Conservation (phyloP, 2,888 invertebrate genomes). For the Catocala fraxini region DNA sequence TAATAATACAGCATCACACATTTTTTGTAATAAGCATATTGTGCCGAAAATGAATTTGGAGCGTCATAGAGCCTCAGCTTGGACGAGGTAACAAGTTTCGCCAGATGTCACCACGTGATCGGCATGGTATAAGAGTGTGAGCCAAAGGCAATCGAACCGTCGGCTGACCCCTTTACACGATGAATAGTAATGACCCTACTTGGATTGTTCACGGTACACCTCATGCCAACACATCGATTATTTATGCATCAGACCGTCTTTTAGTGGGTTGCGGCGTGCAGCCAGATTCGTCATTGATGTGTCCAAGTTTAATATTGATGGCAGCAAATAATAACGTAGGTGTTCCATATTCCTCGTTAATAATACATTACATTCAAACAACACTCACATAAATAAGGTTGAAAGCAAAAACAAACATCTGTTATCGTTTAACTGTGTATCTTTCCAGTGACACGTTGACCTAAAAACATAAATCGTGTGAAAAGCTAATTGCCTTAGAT, state of each 20-base stretch:
- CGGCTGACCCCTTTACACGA: conserved; percentile 74
- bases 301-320: conserved; percentile 27
- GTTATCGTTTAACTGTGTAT: too few species aligned
- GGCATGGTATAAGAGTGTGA: conserved; percentile 44
- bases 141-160: conserved; percentile 69
- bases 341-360: conserved; percentile 2
- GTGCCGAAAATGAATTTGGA: conserved; percentile 21
- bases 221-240: conserved; percentile 49
- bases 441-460: too few species aligned
- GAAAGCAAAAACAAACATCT: too few species aligned
- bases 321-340: conserved; percentile 18
- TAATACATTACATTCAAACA: background rate
- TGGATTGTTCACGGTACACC: conserved; percentile 61
- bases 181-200: conserved; percentile 83
- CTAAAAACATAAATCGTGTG: too few species aligned
- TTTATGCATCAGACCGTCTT: conserved; percentile 51
- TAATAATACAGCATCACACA: too few species aligned
- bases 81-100: conserved; percentile 47
- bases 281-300: conserved; percentile 42
- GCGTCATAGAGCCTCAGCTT: conserved; percentile 22
- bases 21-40: too few species aligned
- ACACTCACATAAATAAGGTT: too few species aligned
- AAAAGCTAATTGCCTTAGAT: too few species aligned
- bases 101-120: conserved; percentile 64
- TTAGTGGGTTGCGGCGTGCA: conserved; percentile 56